Evolutionary conservation across 2,888 invertebrate species (phyloP).

Genomic region (Chouioia cunea): DNA sequence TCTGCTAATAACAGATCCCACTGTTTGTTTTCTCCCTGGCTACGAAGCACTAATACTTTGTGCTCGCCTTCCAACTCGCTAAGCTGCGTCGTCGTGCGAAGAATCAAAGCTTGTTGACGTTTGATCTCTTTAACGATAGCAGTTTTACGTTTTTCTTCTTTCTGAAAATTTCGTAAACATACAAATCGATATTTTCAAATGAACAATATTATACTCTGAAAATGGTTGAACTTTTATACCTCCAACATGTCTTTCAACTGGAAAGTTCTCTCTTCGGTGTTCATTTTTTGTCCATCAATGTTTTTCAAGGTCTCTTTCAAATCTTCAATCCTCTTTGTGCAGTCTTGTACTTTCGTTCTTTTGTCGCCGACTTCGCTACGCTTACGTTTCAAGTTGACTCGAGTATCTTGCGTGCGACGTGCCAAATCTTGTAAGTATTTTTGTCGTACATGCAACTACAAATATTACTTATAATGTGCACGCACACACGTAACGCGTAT

Average conservation of each 20-base stretch:
- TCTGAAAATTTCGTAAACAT: slow-evolving; percentile 49
- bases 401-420: slow-evolving; percentile 60
- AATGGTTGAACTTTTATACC: slow-evolving; percentile 51
- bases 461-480: not conserved
- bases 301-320: slow-evolving; percentile 71
- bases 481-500: not conserved
- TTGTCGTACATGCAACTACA: slow-evolving; percentile 18
- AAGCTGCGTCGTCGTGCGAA: slow-evolving; percentile 51
- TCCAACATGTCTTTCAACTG: slow-evolving; percentile 75
- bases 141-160: slow-evolving; percentile 59
- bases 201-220: not conserved
- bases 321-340: slow-evolving; percentile 65
- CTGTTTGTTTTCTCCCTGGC: slow-evolving; percentile 55
- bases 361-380: slow-evolving; percentile 47
- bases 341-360: slow-evolving; percentile 50
- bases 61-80: slow-evolving; percentile 56
- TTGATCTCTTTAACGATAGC: slow-evolving; percentile 54
- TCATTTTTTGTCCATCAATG: slow-evolving; percentile 71
- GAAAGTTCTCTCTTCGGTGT: slow-evolving; percentile 73
- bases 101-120: slow-evolving; percentile 55
- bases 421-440: slow-evolving; percentile 56
- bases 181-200: too few species aligned
- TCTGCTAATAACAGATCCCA: slow-evolving; percentile 52
- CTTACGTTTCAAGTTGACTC: slow-evolving; percentile 48
- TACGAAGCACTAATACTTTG: slow-evolving; percentile 54